These are phyloP conservation scores for Paramisgurnus dabryanus DNA, from an alignment of 2,113 vertebrate species.

Conservation along the genomic window DNA sequence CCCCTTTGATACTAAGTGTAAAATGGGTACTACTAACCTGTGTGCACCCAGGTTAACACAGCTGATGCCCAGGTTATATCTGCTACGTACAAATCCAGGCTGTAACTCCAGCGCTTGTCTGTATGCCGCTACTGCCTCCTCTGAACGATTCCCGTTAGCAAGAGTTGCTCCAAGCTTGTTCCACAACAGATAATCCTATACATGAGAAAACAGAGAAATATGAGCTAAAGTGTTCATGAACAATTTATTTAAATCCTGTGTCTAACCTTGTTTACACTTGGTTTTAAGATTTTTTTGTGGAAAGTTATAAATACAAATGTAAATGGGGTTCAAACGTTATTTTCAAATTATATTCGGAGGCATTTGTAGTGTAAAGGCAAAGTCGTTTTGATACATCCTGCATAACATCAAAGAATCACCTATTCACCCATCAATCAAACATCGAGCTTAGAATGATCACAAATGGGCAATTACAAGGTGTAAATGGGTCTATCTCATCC, in stretches of 20 bases:
- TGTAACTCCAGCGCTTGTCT: conserved; percentile 91
- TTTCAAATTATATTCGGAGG: too few relatives aligned
- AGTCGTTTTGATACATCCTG: too few relatives aligned
- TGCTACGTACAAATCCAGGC: conserved; percentile 94
- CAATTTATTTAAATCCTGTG: background rate
- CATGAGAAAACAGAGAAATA: background rate
- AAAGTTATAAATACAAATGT: too few relatives aligned
- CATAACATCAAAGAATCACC: too few relatives aligned
- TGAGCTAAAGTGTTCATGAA: background rate
- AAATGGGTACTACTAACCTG: conserved; percentile 74
- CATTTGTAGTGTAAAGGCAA: too few relatives aligned
- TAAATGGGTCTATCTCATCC: too few relatives aligned
- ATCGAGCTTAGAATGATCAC: too few relatives aligned
- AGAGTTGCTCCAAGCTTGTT: conserved; percentile 96
- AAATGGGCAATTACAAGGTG: too few relatives aligned
- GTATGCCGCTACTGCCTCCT: conserved; percentile 94
- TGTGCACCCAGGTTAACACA: conserved; percentile 96
- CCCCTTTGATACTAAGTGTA: background rate
- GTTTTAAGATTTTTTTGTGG: too few relatives aligned
- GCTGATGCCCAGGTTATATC: conserved; percentile 97
- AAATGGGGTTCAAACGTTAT: background rate
- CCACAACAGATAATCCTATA: conserved; percentile 94
- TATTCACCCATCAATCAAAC: too few relatives aligned
- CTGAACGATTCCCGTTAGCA: conserved; percentile 93
- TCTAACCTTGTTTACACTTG: too few relatives aligned